Base-by-base conservation (phyloP, 2,888 invertebrate species). In the Elmis aenea region DNA sequence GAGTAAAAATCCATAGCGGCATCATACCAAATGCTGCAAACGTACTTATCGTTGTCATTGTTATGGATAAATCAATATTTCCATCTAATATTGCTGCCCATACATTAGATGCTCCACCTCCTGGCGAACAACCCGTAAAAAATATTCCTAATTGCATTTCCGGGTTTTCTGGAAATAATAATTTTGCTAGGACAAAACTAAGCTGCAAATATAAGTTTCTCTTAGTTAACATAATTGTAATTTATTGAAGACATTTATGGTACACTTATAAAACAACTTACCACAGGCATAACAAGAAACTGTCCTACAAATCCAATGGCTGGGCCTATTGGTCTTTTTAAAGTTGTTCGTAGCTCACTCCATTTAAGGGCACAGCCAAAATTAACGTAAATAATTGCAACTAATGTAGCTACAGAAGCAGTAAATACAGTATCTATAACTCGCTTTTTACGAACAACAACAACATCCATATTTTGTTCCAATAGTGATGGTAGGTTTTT, bases 91-190 rank as follows among this genome's bases (percentile, higher is more conserved):
- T 77, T 46, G 88, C 82, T 0, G 93, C 86, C 93, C 95, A 97
- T 54, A 95, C 89, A 67, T 97, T 97, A 27, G 94, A 94, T 13
- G 94, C 93, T 0, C 95, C 96, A 1, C 97, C 92, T n/a, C 86
- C 88, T 0, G 92, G 92, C 2, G 88, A 83, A 11, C 90, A 86
- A 0, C 92, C 92, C 1, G 90, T 86, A 66, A 90, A 88, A 68
- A 92, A 92, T 66, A 93, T 75, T 2, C 92, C 92, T 49, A 93
- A 65, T 26, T 85, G 83, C 77, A 92, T 76, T 50, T 77, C 77
- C 2, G 77, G 72, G 30, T 71, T 70, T 38, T 77, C 62, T 1
- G 85, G 81, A 66, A 91, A 88, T 11, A 90, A 68, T 10, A 79
- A 53, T 52, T 75, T 74, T 0, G 85, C 88, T 9, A 90, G 65